Evolutionary conservation across 2,797 vertebrate species (phyloP), one percentile per base, ranked within the genome.

Genomic region (Rhinella marina): DNA sequence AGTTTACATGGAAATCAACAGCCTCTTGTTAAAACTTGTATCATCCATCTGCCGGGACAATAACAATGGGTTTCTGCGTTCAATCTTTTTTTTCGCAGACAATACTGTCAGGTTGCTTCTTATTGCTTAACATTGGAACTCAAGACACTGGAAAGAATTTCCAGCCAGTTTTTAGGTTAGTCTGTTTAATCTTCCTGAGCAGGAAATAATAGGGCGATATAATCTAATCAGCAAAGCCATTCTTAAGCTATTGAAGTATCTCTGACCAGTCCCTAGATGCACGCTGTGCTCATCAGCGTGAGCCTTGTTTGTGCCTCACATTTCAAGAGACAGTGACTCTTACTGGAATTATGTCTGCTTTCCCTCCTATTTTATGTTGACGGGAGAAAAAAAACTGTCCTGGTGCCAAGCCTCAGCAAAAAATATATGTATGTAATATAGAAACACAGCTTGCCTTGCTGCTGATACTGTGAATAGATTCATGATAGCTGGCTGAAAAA

Each of bases 161-260:
- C 87, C 83, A 88, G 50, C 81, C 73, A 78, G 81, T 80, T 88
- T 88, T 84, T 80, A 84, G 82, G 82, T 88, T 81, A 88, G 57
- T 73, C 82, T 88, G 75, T 82, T 84, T 88, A 88, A 88, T 84
- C 87, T 88, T 84, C 75, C 76, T 29, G 29, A 84, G 82, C 54
- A 84, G 81, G 61, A 72, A 88, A 88, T 84, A 84, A 88, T 84
- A 80, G 76, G 73, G 64, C 66, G 75, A 84, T 88, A 88, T 84
- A 88, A 84, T 88, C 87, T 84, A 80, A 88, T 84, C 87, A 84
- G 82, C 54, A 61, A 84, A 80, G 82, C 75, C 66, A 80, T 88
- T 87, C 87, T 84, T 88, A 88, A 88, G 25, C 80, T 52, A 88
- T 72, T 84, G 87, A 88, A 88, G 82, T 88, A 79, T 57, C 82